These are phyloP conservation scores for Drosophila saltans DNA, from an alignment of 1,140 invertebrate species.

Conservation along the genomic window DNA sequence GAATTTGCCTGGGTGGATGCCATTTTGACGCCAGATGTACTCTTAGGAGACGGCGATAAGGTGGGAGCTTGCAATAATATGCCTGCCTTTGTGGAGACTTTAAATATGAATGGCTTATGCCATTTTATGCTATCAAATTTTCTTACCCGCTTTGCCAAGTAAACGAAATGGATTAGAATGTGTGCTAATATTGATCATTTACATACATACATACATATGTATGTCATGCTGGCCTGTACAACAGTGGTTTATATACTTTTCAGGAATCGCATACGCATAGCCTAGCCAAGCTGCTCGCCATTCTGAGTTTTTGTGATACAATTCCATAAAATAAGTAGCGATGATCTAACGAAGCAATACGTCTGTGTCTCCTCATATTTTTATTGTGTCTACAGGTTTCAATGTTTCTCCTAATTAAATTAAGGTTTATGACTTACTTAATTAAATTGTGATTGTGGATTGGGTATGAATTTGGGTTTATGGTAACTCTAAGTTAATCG, in stretches of 20 bases:
- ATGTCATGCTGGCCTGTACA: constrained; percentile 36
- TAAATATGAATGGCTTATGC: constrained; percentile 61
- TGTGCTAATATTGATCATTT: constrained; percentile 51
- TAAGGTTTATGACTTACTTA: constrained; percentile 46
- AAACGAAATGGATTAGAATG: constrained; percentile 29
- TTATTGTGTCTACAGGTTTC: constrained; percentile 12
- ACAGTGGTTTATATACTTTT: constrained; percentile 50
- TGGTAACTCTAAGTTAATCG: constrained; percentile 44
- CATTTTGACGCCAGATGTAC: neutral
- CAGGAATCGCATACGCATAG: constrained; percentile 55
- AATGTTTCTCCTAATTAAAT: constrained; percentile 52
- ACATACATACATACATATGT: neutral
- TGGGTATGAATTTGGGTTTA: constrained; percentile 45
- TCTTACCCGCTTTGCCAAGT: constrained; percentile 53
- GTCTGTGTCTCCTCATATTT: neutral
- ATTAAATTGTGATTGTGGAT: constrained; percentile 25
- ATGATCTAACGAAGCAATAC: too few relatives aligned
- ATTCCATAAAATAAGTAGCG: neutral
- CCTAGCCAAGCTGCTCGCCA: neutral
- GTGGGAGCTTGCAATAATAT: neutral
- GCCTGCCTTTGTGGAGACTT: constrained; percentile 50
- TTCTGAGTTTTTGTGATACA: constrained; percentile 17
- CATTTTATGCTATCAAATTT: constrained; percentile 68
- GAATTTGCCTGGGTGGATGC: constrained; percentile 34
- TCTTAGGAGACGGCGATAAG: constrained; percentile 7